Conservation (phyloP, 2,797 vertebrate genomes). For the Amblyraja radiata region DNA sequence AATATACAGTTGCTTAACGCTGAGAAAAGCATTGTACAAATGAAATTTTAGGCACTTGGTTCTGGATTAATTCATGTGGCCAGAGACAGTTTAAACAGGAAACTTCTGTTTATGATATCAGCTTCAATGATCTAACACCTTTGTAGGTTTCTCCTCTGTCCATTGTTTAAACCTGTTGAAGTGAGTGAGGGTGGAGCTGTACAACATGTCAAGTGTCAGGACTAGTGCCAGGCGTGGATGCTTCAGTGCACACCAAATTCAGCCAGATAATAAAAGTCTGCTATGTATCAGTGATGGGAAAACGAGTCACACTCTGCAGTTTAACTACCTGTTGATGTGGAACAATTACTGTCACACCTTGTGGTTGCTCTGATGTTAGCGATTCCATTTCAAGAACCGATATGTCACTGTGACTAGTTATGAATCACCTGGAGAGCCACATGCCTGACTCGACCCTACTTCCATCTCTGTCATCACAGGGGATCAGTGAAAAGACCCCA, state of each 20-base stretch:
- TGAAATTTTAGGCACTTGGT: too few relatives aligned
- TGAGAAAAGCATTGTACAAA: too few relatives aligned
- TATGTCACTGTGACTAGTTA: neutral
- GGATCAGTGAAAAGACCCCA: too few relatives aligned
- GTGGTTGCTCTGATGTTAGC: neutral
- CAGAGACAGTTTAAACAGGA: neutral
- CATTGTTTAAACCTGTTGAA: neutral
- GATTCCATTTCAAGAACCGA: neutral
- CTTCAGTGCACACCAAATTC: neutral
- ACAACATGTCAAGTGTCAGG: too few relatives aligned
- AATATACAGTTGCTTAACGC: too few relatives aligned
- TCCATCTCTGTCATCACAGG: too few relatives aligned
- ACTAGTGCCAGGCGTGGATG: neutral
- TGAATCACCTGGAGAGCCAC: neutral
- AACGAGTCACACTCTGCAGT: constrained; percentile 20
- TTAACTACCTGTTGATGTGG: constrained; percentile 11
- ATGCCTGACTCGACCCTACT: too few relatives aligned
- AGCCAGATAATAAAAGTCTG: neutral
- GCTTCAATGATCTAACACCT: neutral
- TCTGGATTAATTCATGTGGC: neutral
- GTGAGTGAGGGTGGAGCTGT: neutral
- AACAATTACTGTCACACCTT: neutral
- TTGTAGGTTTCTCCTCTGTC: neutral
- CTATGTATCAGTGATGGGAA: neutral
- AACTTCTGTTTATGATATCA: neutral